phyloP scores from a whole-genome alignment of 2,888 invertebrate genomes.

The Drosophila monieri region DNA sequence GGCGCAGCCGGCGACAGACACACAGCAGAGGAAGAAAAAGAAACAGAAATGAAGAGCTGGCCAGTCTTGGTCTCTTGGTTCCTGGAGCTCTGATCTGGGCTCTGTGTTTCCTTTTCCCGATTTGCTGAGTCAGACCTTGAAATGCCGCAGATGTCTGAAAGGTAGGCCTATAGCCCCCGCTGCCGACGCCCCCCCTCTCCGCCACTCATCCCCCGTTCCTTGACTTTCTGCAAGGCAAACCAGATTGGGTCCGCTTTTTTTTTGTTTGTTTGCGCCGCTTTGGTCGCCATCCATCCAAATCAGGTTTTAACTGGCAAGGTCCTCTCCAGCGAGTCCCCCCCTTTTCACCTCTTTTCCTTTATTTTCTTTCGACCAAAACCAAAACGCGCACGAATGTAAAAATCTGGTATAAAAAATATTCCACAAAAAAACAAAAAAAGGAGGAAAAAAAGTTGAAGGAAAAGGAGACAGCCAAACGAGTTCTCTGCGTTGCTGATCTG shows the following conservation, averaged over 20 bases:
- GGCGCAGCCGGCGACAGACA: constrained; percentile 50
- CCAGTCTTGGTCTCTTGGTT: constrained; percentile 11
- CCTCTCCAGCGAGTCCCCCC: constrained; percentile 54
- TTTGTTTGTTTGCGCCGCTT: background rate
- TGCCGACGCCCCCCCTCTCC: constrained; percentile 6
- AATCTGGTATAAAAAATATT: constrained; percentile 37
- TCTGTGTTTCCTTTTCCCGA: constrained; percentile 60
- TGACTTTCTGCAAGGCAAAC: constrained; percentile 66
- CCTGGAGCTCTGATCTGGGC: constrained; percentile 7
- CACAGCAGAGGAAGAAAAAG: constrained; percentile 26
- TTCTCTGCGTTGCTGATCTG: constrained; percentile 43
- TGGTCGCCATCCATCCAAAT: constrained; percentile 47
- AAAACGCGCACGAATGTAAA: constrained; percentile 41
- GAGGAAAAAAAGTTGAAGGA: constrained; percentile 11
- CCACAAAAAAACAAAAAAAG: constrained; percentile 9
- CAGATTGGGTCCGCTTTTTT: constrained; percentile 56
- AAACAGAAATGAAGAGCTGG: constrained; percentile 9
- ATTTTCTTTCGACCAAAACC: constrained; percentile 32
- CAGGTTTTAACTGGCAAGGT: constrained; percentile 73
- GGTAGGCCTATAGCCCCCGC: constrained; percentile 29
- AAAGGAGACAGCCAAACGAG: constrained; percentile 52
- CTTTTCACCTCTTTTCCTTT: background rate
- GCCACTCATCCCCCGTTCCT: background rate
- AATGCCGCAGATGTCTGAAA: constrained; percentile 71
- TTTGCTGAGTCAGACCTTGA: constrained; percentile 75